These are phyloP conservation scores for Potorous gilbertii DNA, from an alignment of 2,797 vertebrate species.

Conservation along the genomic window DNA sequence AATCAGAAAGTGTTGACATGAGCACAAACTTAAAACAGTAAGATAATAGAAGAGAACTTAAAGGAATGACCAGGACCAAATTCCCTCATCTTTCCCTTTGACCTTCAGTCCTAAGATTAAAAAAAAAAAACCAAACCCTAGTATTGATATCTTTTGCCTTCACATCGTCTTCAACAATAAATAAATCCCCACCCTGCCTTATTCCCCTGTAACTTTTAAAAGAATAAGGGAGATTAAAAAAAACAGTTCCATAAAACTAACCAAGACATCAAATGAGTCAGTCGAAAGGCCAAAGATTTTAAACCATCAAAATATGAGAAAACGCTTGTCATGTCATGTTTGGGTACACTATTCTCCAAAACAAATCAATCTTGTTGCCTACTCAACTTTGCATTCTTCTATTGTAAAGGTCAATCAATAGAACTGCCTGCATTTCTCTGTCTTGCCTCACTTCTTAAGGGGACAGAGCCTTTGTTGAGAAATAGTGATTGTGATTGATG, in stretches of 20 bases:
- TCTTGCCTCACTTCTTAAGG: background rate
- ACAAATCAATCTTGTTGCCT: background rate
- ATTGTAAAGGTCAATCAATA: background rate
- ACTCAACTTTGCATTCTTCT: background rate
- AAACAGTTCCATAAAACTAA: background rate
- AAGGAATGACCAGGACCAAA: background rate
- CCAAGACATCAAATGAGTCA: background rate
- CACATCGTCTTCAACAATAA: background rate
- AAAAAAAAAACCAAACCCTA: background rate
- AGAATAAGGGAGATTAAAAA: background rate
- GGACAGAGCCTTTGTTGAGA: background rate
- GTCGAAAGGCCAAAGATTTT: background rate
- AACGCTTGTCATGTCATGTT: background rate
- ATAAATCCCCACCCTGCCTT: background rate
- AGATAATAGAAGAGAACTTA: background rate
- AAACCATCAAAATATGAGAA: background rate
- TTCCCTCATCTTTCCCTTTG: background rate
- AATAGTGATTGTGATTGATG: background rate
- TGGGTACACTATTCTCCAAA: background rate
- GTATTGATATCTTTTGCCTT: background rate
- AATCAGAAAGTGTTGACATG: background rate
- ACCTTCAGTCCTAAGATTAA: background rate
- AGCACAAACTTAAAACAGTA: background rate
- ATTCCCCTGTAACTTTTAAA: background rate
- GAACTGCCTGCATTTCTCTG: background rate